Percentiles rank a stretch among this genome's conserved stretches.
Evolutionary conservation across 2,113 vertebrate genomes (phyloP).

Genomic region (Vulpes vulpes): DNA sequence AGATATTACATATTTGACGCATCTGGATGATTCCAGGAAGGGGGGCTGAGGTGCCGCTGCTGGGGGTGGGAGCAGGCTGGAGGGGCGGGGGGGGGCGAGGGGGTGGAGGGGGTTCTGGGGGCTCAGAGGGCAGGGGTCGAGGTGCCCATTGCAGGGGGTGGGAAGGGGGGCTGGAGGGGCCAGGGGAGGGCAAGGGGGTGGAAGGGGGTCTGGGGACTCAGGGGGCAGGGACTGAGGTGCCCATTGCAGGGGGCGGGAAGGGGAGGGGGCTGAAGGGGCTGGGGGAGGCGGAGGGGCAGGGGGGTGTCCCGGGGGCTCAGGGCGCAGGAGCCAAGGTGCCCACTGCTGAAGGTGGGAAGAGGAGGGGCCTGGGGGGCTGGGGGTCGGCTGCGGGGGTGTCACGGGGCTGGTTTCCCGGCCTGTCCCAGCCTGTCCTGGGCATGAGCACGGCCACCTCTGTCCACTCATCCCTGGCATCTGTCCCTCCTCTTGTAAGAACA

Average conservation of each 20-base stretch:
- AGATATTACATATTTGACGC: neutral
- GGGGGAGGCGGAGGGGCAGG: neutral
- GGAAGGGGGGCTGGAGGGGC: too few species aligned
- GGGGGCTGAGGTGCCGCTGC: neutral
- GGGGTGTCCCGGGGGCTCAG: neutral
- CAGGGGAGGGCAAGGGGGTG: neutral
- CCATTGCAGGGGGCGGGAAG: too few species aligned
- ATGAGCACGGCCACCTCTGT: too few species aligned
- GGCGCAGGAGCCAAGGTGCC: too few species aligned
- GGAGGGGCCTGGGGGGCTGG: neutral
- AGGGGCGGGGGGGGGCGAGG: fast-evolving
- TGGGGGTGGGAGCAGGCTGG: too few species aligned
- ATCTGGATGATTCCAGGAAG: neutral
- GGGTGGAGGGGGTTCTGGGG: too few species aligned
- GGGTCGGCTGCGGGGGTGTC: neutral
- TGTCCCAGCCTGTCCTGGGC: neutral
- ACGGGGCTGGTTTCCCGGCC: neutral
- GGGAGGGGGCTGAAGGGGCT: neutral
- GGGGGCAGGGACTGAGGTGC: too few species aligned
- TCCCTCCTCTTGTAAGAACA: neutral
- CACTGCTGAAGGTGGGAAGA: too few species aligned
- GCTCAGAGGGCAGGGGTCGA: too few species aligned
- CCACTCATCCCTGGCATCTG: neutral
- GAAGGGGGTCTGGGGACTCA: too few species aligned
- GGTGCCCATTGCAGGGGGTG: too few species aligned